A percentile compares a stretch with the other conserved stretches of the same genome.
Evolutionary conservation across 2,888 invertebrate species (phyloP).

Genomic region (Aspidapion aeneum): DNA sequence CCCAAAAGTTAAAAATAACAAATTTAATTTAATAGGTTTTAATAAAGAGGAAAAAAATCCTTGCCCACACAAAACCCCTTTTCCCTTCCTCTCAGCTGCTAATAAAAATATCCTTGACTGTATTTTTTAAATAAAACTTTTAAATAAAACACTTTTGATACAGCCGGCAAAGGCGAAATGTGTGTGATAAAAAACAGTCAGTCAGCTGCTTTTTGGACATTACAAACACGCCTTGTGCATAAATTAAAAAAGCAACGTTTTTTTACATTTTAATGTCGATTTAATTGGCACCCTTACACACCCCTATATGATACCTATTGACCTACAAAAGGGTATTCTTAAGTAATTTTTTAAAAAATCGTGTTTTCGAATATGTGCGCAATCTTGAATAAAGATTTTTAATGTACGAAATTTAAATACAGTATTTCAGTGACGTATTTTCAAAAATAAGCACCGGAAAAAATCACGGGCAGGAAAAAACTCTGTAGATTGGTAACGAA

Average conservation of each 20-base stretch:
- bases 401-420: too few relatives aligned
- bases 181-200: neutral
- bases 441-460: too few relatives aligned
- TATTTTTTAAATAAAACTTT: neutral
- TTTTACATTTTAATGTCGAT: neutral
- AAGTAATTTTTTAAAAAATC: too few relatives aligned
- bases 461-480: too few relatives aligned
- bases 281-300: neutral
- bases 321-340: neutral
- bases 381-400: too few relatives aligned
- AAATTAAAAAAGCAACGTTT: neutral
- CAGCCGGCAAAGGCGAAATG: neutral
- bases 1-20: neutral
- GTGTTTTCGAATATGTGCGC: too few relatives aligned
- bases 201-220: neutral
- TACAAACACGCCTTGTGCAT: neutral
- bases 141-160: neutral
- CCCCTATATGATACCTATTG: neutral
- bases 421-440: too few relatives aligned
- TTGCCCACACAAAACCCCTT: neutral
- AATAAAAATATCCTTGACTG: neutral
- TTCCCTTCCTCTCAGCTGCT: neutral
- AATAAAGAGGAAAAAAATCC: neutral
- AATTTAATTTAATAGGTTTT: neutral
- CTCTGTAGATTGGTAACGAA: too few relatives aligned